Base-by-base conservation (phyloP, 2,888 invertebrate genomes). In the Drosophila eohydei region DNA sequence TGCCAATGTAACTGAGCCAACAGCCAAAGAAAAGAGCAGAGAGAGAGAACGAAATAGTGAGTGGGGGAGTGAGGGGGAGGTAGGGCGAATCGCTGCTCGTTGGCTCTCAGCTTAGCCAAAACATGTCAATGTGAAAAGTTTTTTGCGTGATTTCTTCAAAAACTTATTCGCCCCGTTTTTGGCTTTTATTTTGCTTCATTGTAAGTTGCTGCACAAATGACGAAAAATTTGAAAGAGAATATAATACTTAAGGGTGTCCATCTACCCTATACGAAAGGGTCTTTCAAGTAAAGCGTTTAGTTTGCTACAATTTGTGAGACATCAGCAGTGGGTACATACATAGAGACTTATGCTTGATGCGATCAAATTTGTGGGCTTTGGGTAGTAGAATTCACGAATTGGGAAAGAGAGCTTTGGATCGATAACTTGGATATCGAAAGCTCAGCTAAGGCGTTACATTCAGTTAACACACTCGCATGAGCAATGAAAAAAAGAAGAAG, bases 101-200 rank as follows among this genome's bases (percentile, higher is more conserved):
- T 52, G 40, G 54, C 51, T 51, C 56, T 57, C 43, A 43, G 56
- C 54, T 78, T 71, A 62, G 79, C 77, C 80, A 76, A 83, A 86
- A 86, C 84, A 88, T 88, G 89, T 86, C 84, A 88, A 84, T 88
- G 89, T 60, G 81, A 74, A 84, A 84, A 84, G 84, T 84, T 88
- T 71, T 56, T 44, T 71, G 71, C 77, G 77, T 85, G 83, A 83
- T 83, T 83, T 82, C 74, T 71, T 59, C 11, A 62, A 69, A 84
- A 84, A 88, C 62, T 86, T 84, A 79, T 84, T 88, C 81, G 71
- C 41, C n/a, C 46, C 58, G 41, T 40, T 66, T 66, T 66, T 74
- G 65, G 59, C 74, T 51, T 67, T 54, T 41, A 62, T 43, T 68
- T 44, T 61, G 61, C 72, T 68, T 65, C 78, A 74, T 77, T 69